Base-by-base conservation (phyloP, 92 coral and sea anemone species). In the Meandrina meandrites region DNA sequence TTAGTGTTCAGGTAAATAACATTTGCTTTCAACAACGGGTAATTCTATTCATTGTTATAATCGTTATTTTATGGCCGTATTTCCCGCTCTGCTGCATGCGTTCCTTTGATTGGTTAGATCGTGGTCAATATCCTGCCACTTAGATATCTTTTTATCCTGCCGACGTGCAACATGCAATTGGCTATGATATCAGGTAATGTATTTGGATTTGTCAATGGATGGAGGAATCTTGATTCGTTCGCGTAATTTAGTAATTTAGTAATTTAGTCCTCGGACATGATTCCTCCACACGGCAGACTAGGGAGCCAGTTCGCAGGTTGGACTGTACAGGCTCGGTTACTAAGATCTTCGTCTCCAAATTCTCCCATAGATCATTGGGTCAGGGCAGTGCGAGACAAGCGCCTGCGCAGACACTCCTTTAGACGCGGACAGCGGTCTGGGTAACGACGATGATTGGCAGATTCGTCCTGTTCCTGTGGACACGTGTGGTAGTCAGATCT, bases 1-100 rank as follows among this genome's bases (percentile, higher is more conserved):
- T 96, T 32, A 94, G 96, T 67, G 95, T 96, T 50, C 98, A 96
- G 92, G 98, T 96, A 75, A 42, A 54, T 24, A 56, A 1, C 62
- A 76, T 34, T 56, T 28, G 56, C 3, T 14, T 51, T 17, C 69
- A 47, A 21, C 12, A 18, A 50, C 22, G n/a, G 37, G 19, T 60
- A 24, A 5, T 60, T 19, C 27, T 60, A 27, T 8, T 60, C 28
- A 60, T 60, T 14, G 12, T 50, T 50, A 50, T 18, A 1, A 28
- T n/a, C n/a, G n/a, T n/a, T 60, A 8, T 19, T 60, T 50, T 18
- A 56, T 56, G 62, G 62, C 62, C 62, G 54, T 50, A 50, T 14
- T 50, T 50, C n/a, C n/a, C n/a, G n/a, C n/a, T n/a, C n/a, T n/a
- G n/a, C n/a, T n/a, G n/a, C n/a, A n/a, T n/a, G n/a, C n/a, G n/a